These are phyloP conservation scores for Leptothorax acervorum DNA, from an alignment of 2,888 invertebrate genomes.

Conservation along the genomic window DNA sequence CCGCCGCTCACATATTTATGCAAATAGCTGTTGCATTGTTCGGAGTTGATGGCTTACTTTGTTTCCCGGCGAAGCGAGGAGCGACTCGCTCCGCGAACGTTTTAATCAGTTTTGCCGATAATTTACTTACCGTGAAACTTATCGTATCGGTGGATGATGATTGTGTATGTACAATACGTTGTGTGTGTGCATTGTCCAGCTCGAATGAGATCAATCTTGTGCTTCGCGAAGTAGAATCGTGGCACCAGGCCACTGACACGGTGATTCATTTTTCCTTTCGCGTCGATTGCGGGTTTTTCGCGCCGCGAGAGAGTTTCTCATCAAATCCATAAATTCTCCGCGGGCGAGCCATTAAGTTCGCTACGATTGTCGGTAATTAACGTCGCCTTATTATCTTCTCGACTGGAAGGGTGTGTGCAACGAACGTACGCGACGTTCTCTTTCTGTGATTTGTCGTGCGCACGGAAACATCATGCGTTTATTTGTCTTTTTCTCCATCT, in stretches of 20 bases:
- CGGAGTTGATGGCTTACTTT: constrained; percentile 46
- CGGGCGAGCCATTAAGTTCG: constrained; percentile 34
- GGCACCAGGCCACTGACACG: constrained; percentile 18
- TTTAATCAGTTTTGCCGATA: constrained; percentile 58
- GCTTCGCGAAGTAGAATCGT: constrained; percentile 29
- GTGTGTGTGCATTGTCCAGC: constrained; percentile 9
- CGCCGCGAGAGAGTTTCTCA: constrained; percentile 3
- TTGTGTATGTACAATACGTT: not conserved
- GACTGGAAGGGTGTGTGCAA: not conserved
- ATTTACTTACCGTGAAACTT: constrained; percentile 47
- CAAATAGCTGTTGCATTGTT: constrained; percentile 58
- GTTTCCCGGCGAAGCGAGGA: constrained; percentile 32
- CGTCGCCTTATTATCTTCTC: constrained; percentile 60
- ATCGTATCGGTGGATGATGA: not conserved
- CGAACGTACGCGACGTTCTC: not conserved
- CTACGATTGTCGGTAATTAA: constrained; percentile 62
- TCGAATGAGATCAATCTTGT: constrained; percentile 35
- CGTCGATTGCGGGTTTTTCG: not conserved
- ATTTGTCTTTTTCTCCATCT: not conserved
- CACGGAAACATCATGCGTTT: not conserved
- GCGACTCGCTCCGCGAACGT: constrained; percentile 44
- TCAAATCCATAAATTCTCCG: constrained; percentile 57
- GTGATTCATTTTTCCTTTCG: constrained; percentile 45
- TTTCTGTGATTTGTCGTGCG: not conserved
- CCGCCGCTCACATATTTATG: constrained; percentile 64